Conservation (phyloP, 2,797 vertebrate species). For the Protonibea diacanthus region DNA sequence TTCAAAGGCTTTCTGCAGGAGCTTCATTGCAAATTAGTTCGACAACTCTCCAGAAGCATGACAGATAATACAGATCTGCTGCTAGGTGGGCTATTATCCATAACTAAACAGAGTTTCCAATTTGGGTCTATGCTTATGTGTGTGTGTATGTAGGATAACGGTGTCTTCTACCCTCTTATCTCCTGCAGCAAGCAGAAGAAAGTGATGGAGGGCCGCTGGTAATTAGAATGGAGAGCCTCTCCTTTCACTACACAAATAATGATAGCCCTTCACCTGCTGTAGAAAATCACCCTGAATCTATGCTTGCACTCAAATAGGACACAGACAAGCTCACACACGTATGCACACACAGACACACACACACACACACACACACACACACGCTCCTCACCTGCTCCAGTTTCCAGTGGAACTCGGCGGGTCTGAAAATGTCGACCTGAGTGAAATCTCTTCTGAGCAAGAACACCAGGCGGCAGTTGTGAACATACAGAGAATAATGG, state of each 20-base stretch:
- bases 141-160: conserved; percentile 15
- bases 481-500: conserved; percentile 95
- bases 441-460: conserved; percentile 95
- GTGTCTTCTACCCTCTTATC: conserved; percentile 61
- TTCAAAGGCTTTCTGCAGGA: conserved; percentile 33
- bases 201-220: conserved; percentile 65
- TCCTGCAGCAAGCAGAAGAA: conserved; percentile 54
- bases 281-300: conserved; percentile 54
- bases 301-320: conserved; percentile 30
- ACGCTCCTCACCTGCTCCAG: conserved; percentile 92
- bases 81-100: conserved; percentile 63
- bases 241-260: conserved; percentile 63
- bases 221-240: conserved; percentile 79
- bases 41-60: conserved; percentile 59
- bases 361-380: conserved; percentile 17
- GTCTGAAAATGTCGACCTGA: conserved; percentile 94
- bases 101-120: conserved; percentile 61
- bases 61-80: conserved; percentile 61
- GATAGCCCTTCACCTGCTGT: conserved; percentile 61
- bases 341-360: conserved; percentile 1
- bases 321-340: conserved; percentile 7
- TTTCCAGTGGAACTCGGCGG: conserved; percentile 98
- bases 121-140: conserved; percentile 38
- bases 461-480: conserved; percentile 97
- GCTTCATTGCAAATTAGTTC: conserved; percentile 62